Percentiles rank a stretch among this genome's conserved stretches.
phyloP scores from a whole-genome alignment of 2,113 vertebrate species.

The Forbesichthys papilliferus region DNA sequence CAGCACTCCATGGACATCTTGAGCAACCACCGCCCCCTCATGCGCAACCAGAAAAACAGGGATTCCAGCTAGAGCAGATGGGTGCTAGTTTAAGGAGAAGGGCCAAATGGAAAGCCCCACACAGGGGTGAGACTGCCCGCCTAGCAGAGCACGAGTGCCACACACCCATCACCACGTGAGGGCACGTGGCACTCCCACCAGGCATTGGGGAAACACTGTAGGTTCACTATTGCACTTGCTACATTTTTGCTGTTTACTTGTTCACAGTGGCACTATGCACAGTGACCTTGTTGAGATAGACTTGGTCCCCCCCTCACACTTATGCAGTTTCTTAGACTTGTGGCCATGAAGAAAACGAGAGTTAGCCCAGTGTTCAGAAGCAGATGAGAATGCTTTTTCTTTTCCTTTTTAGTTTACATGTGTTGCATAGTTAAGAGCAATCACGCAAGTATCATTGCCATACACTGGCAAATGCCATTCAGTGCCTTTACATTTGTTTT shows the following conservation, averaged over 20 bases:
- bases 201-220: constrained; percentile 80
- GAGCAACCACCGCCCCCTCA: constrained; percentile 94
- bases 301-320: constrained; percentile 61
- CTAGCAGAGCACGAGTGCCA: constrained; percentile 73
- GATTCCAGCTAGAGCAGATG: constrained; percentile 84
- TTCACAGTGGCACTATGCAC: constrained; percentile 94
- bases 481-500: constrained; percentile 94
- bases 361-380: constrained; percentile 81
- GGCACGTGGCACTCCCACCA: constrained; percentile 74
- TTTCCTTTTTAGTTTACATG: constrained; percentile 86
- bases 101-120: constrained; percentile 44
- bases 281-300: constrained; percentile 81
- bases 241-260: constrained; percentile 91
- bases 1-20: constrained; percentile 95
- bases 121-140: constrained; percentile 49
- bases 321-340: constrained; percentile 89
- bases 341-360: constrained; percentile 77
- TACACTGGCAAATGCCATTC: constrained; percentile 93
- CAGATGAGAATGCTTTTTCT: constrained; percentile 73
- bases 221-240: constrained; percentile 99
- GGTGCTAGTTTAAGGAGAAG: constrained; percentile 15
- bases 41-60: constrained; percentile 98
- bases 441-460: constrained; percentile 87
- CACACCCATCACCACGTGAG: constrained; percentile 59
- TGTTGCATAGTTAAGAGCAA: constrained; percentile 89